Conservation (phyloP, 2,113 vertebrate species). For the Cranoglanis bouderius region DNA sequence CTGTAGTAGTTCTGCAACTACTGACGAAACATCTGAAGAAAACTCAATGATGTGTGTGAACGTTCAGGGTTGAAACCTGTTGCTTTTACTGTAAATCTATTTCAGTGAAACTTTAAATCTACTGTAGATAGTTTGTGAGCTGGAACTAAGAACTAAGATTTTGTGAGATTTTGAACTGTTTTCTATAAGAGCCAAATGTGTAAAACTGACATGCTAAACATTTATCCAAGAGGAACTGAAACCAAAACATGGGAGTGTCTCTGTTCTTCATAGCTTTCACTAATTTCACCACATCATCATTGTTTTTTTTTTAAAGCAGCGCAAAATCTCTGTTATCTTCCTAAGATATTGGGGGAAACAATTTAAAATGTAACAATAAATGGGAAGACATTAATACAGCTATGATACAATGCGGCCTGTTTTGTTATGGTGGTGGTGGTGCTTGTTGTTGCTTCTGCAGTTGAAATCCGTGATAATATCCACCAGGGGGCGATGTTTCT, state of each 20-base stretch:
- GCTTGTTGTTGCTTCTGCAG: not conserved
- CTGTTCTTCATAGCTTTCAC: not conserved
- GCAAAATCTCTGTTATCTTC: not conserved
- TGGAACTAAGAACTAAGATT: not conserved
- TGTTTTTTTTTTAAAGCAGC: not conserved
- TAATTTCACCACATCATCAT: slow-evolving; percentile 4
- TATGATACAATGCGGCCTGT: too few relatives aligned
- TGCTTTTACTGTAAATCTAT: not conserved
- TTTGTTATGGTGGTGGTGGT: not conserved
- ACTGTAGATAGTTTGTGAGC: not conserved
- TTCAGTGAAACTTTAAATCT: not conserved
- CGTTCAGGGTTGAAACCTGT: not conserved
- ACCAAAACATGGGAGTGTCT: slow-evolving; percentile 32
- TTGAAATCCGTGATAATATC: not conserved
- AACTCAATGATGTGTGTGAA: not conserved
- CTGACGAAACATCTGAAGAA: not conserved
- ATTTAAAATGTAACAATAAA: not conserved
- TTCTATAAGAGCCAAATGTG: not conserved
- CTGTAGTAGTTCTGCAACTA: not conserved
- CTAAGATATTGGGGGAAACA: not conserved
- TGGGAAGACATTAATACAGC: not conserved
- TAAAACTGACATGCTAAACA: not conserved
- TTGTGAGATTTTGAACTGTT: not conserved
- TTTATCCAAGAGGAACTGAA: slow-evolving; percentile 45
- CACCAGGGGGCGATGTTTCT: slow-evolving; percentile 21